Evolutionary conservation across 2,888 invertebrate genomes (phyloP).

Genomic region (Orchesella flavescens): DNA sequence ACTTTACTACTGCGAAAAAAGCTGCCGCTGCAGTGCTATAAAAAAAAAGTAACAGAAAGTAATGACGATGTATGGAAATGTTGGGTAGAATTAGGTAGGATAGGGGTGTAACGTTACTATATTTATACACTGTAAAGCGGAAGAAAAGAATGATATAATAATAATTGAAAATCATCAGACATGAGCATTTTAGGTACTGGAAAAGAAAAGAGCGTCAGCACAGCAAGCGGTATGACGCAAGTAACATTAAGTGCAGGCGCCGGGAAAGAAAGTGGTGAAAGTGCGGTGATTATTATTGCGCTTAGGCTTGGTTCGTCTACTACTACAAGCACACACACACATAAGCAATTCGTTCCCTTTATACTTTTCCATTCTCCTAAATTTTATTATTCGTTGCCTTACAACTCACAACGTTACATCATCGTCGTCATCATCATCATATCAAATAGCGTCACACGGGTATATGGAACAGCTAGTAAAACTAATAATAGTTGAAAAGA

Average conservation of each 20-base stretch:
- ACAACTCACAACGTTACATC: not conserved
- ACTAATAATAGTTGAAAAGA: not conserved
- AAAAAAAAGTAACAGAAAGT: slow-evolving; percentile 15
- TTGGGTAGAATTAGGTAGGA: not conserved
- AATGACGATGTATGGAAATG: not conserved
- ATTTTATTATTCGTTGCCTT: slow-evolving; percentile 25
- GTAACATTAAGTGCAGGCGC: slow-evolving; percentile 43
- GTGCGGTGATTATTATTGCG: slow-evolving; percentile 41
- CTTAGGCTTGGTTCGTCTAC: not conserved
- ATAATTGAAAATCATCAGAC: slow-evolving; percentile 37
- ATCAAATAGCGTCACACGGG: too few species aligned
- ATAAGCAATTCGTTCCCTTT: slow-evolving; percentile 2
- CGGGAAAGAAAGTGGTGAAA: slow-evolving; percentile 34
- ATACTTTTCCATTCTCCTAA: not conserved
- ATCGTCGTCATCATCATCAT: too few species aligned
- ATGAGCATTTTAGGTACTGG: slow-evolving; percentile 23
- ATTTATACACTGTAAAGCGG: slow-evolving; percentile 3
- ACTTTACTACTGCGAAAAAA: slow-evolving; percentile 8
- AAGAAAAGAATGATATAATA: slow-evolving; percentile 29
- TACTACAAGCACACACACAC: slow-evolving; percentile 2
- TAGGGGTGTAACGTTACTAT: not conserved
- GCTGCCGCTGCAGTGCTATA: slow-evolving; percentile 44
- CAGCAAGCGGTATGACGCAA: slow-evolving; percentile 47
- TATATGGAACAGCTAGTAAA: not conserved
- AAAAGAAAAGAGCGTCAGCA: slow-evolving; percentile 55